Evolutionary conservation across 2,113 vertebrate genomes (phyloP), one percentile per base, ranked within the genome.

Genomic region (Amia ocellicauda): DNA sequence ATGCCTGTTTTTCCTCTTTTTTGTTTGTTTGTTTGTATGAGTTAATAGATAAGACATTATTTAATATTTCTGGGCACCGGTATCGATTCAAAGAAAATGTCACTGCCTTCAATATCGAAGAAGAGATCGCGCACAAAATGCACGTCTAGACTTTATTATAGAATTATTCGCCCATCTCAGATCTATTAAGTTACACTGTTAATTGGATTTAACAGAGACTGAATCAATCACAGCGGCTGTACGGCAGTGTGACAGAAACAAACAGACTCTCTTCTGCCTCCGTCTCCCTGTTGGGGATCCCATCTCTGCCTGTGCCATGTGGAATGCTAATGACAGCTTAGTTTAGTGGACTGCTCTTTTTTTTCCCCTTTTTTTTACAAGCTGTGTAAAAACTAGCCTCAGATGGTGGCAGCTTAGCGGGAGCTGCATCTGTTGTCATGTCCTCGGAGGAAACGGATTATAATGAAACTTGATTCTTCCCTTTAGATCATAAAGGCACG

Each of bases 281-380:
- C 42, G 7, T 17, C 36, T 16, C 29, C 19, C 8, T 45, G 20
- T 17, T 31, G 51, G 3, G 41, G 5, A 40, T 53, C 65, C 40
- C 58, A 31, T 40, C 42, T 26, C 63, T 29, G 31, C 29, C 49
- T 27, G 23, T 27, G 31, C 17, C 26, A n/a, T 8, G 24, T 28
- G 58, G 58, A 20, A 26, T 24, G 36, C 22, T 31, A 45, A 41
- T 61, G 58, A 55, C 58, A 67, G 50, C 50, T 54, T 61, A 5
- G 31, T 23, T 16, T 43, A 27, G 50, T 47, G 40, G 19, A 7
- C 17, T 45, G 40, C 50, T 36, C 16, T 14, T 43, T 54, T n/a
- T n/a, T n/a, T n/a, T n/a, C n/a, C n/a, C n/a, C n/a, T n/a, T n/a
- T n/a, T 5, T 36, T 36, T 36, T 36, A 36, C 31, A 36, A 36